A percentile compares a stretch with the other conserved stretches of the same genome.
These are phyloP conservation scores for Autographa gamma DNA, from an alignment of 2,888 invertebrate genomes.

Conservation along the genomic window DNA sequence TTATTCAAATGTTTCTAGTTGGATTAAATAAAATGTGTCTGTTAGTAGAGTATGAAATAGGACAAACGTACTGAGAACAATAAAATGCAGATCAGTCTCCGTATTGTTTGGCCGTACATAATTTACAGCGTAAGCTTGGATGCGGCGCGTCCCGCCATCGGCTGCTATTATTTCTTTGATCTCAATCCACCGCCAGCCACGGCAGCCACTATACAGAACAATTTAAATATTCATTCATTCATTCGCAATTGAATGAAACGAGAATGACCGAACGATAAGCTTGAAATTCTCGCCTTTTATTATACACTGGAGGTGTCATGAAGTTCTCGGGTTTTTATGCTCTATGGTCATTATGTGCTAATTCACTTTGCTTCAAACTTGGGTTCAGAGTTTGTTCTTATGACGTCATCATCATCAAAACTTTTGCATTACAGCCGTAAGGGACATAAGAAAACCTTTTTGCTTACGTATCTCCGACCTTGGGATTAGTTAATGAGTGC, in stretches of 20 bases:
- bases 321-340: slow-evolving; percentile 19
- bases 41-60: slow-evolving; percentile 24
- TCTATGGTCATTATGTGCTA: neutral
- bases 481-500: neutral
- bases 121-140: slow-evolving; percentile 43
- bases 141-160: slow-evolving; percentile 7
- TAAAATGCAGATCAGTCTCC: slow-evolving; percentile 53
- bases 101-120: slow-evolving; percentile 52
- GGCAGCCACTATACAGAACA: slow-evolving; percentile 33
- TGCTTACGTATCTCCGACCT: neutral
- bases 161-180: slow-evolving; percentile 52
- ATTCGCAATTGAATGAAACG: slow-evolving; percentile 26
- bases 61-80: slow-evolving; percentile 31
- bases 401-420: slow-evolving; percentile 2
- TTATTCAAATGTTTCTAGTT: neutral
- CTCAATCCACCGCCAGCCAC: slow-evolving; percentile 28
- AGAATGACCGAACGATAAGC: slow-evolving; percentile 20
- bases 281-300: slow-evolving; percentile 25
- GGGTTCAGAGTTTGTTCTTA: neutral
- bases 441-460: slow-evolving; percentile 1
- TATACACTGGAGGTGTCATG: slow-evolving; percentile 25
- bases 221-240: slow-evolving; percentile 33
- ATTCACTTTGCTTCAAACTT: neutral
- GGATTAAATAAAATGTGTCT: slow-evolving; percentile 2
- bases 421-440: neutral